Conservation (phyloP, 2,888 invertebrate genomes). For the Isotomurus palustris region DNA sequence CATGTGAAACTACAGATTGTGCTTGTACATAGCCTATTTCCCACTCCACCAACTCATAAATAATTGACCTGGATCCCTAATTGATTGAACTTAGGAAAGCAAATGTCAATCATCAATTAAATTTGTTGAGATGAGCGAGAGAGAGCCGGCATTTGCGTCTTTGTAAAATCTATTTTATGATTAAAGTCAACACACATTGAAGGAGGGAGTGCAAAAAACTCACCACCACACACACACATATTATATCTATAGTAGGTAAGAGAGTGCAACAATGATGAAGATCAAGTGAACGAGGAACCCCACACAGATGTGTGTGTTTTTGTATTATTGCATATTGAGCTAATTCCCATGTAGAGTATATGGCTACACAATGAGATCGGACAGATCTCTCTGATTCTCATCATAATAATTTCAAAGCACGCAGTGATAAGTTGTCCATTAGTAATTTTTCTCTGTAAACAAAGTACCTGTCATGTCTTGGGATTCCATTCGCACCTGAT, state of each 20-base stretch:
- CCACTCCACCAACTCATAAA: neutral
- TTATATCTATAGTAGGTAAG: neutral
- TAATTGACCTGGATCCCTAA: constrained; percentile 5
- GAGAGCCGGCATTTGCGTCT: neutral
- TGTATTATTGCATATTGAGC: neutral
- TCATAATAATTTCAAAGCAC: neutral
- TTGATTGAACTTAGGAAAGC: neutral
- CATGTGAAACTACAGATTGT: too few species aligned
- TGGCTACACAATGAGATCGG: neutral
- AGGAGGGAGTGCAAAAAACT: too few species aligned
- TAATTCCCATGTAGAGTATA: too few species aligned
- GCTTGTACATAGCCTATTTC: too few species aligned
- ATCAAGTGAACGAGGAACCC: neutral
- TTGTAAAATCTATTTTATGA: neutral
- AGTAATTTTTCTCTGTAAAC: neutral
- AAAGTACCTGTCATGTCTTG: neutral
- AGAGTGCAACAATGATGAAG: too few species aligned
- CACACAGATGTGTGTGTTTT: neutral
- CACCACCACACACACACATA: neutral
- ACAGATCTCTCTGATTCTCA: constrained; percentile 1
- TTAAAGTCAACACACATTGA: too few species aligned
- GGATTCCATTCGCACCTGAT: neutral
- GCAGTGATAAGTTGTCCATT: too few species aligned
- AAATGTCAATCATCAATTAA: constrained; percentile 9
- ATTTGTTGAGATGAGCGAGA: neutral